These are phyloP conservation scores for Penelope pileata DNA, from an alignment of 2,113 vertebrate genomes.

Conservation along the genomic window DNA sequence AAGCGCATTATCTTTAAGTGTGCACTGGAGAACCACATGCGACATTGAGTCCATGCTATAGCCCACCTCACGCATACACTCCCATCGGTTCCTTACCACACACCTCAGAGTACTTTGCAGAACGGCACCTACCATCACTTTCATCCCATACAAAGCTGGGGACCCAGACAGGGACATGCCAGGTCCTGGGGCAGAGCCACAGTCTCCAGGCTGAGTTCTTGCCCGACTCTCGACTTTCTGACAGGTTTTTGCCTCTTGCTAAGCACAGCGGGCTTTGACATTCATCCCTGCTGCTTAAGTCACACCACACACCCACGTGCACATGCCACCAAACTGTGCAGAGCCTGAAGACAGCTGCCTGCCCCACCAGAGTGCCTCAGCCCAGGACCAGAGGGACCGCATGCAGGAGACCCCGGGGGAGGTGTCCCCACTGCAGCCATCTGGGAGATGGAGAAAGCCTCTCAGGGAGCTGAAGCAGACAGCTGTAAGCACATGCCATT, in stretches of 20 bases:
- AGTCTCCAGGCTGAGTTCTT: neutral
- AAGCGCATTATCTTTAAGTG: constrained; percentile 51
- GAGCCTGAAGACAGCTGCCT: neutral
- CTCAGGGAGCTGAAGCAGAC: neutral
- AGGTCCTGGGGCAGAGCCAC: neutral
- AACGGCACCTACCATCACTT: neutral
- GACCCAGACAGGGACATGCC: accelerated
- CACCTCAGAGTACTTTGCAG: neutral
- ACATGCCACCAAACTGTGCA: neutral
- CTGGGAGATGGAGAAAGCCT: neutral
- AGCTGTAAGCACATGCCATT: constrained; percentile 9
- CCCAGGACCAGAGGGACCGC: neutral
- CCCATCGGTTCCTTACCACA: neutral
- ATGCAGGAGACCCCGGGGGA: neutral
- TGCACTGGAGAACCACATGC: constrained; percentile 31
- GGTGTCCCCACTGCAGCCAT: neutral
- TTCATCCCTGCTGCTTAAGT: neutral
- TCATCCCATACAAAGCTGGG: neutral
- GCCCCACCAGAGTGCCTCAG: neutral
- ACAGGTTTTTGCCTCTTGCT: neutral
- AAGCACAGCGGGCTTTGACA: neutral
- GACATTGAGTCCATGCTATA: neutral
- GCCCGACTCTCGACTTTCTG: neutral
- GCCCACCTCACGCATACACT: neutral
- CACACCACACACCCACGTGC: neutral